Percentiles rank a stretch among this genome's conserved stretches.
These are phyloP conservation scores for Lemur catta DNA, from an alignment of 2,797 vertebrate species.

Conservation along the genomic window DNA sequence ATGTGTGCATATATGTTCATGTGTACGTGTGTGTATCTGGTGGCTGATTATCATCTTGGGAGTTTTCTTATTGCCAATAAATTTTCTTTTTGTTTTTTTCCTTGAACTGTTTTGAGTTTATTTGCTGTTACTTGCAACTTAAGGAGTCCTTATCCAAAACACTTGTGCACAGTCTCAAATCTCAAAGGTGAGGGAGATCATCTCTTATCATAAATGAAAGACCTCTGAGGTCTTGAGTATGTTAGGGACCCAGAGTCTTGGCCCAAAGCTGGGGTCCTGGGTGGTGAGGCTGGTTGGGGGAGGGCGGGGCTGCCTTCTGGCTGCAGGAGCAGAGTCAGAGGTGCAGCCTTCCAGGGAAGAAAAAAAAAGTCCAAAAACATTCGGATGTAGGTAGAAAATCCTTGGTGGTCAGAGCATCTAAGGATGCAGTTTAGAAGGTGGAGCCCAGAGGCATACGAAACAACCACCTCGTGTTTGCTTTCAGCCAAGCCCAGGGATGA, in stretches of 20 bases:
- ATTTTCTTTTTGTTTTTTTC: not conserved
- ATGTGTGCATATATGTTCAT: not conserved
- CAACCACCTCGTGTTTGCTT: rapidly evolving
- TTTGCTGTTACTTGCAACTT: not conserved
- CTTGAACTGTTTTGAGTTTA: not conserved
- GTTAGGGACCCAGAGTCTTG: too few relatives aligned
- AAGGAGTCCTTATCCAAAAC: not conserved
- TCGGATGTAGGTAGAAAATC: too few relatives aligned
- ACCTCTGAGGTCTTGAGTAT: not conserved
- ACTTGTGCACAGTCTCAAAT: not conserved
- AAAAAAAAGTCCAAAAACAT: not conserved
- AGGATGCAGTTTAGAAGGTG: not conserved
- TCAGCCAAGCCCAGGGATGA: rapidly evolving
- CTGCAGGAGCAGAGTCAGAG: not conserved
- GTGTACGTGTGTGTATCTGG: rapidly evolving
- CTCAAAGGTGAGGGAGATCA: not conserved
- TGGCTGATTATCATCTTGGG: not conserved
- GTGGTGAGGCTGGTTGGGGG: not conserved
- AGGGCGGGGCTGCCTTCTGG: not conserved
- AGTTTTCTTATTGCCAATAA: not conserved
- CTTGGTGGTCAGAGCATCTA: not conserved
- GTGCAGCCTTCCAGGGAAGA: not conserved
- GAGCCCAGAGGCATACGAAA: rapidly evolving
- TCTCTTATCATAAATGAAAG: not conserved
- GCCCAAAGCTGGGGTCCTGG: not conserved